These are phyloP conservation scores for Apis cerana DNA, from an alignment of 1,140 invertebrate species.

Conservation along the genomic window DNA sequence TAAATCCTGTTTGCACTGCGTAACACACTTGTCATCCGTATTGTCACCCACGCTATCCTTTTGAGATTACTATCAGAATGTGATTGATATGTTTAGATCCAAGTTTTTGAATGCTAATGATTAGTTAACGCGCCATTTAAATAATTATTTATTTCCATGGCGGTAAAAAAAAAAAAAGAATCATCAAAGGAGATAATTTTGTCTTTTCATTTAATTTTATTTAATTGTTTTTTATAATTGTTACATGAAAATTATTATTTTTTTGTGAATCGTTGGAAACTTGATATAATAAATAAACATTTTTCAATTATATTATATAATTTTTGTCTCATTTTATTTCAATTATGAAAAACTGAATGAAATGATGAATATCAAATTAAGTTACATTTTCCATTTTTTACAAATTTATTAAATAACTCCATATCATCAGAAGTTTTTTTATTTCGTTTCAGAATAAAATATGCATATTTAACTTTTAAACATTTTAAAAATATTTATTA, in stretches of 20 bases:
- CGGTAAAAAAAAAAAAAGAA: not conserved
- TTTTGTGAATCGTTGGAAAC: not conserved
- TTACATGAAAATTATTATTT: not conserved
- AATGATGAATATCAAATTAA: no score
- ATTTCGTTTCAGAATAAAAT: no score
- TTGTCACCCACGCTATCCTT: constrained; percentile 15
- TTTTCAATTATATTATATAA: not conserved
- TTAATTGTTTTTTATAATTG: not conserved
- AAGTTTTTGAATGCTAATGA: constrained; percentile 19
- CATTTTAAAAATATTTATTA: no score
- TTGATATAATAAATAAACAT: not conserved
- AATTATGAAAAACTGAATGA: not conserved
- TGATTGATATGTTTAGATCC: not conserved
- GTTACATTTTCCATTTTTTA: no score
- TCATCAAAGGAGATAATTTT: not conserved
- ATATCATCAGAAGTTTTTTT: no score
- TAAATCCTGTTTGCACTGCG: constrained; percentile 29
- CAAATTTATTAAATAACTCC: no score
- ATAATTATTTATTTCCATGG: constrained; percentile 25
- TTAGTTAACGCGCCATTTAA: constrained; percentile 15
- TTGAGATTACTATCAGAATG: not conserved
- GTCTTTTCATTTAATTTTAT: not conserved
- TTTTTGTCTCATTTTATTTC: not conserved
- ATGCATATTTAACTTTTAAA: no score
- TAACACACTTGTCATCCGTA: constrained; percentile 33